These are phyloP conservation scores for Theristicus caerulescens DNA, from an alignment of 2,113 vertebrate genomes.

Conservation along the genomic window DNA sequence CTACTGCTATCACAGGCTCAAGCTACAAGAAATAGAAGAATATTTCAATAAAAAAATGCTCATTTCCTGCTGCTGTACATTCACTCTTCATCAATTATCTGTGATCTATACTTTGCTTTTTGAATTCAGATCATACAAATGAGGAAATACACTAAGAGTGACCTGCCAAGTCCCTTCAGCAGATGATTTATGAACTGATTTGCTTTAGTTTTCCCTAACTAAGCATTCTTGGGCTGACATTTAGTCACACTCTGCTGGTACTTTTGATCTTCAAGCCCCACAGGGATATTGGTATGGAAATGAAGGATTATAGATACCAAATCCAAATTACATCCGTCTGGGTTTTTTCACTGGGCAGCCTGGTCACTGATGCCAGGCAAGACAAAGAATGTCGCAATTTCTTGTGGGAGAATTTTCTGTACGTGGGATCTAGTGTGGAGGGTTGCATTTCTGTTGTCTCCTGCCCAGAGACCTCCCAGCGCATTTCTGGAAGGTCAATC, in stretches of 20 bases:
- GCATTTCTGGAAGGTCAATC: not conserved
- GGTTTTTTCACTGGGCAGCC: constrained; percentile 1
- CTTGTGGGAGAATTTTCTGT: not conserved
- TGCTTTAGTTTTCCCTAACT: constrained; percentile 61
- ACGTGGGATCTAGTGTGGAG: rapidly evolving
- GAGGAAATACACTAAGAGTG: constrained; percentile 51
- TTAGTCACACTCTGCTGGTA: constrained; percentile 54
- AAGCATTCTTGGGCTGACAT: constrained; percentile 58
- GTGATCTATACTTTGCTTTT: constrained; percentile 51
- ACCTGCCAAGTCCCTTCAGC: constrained; percentile 58
- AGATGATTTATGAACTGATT: constrained; percentile 70
- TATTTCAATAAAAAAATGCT: not conserved
- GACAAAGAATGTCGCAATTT: not conserved
- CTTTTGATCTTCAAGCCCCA: constrained; percentile 55
- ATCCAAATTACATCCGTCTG: not conserved
- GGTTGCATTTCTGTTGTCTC: not conserved
- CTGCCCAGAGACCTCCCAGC: not conserved
- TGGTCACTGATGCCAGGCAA: not conserved
- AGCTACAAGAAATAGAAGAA: not conserved
- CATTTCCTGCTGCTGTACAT: constrained; percentile 24
- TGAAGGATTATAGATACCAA: constrained; percentile 39
- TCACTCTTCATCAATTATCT: constrained; percentile 54
- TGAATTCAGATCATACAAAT: constrained; percentile 51
- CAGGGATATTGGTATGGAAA: constrained; percentile 59
- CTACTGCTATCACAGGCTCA: not conserved